Evolutionary conservation across 2,113 vertebrate species (phyloP).

Genomic region (Rhinolophus sinicus): DNA sequence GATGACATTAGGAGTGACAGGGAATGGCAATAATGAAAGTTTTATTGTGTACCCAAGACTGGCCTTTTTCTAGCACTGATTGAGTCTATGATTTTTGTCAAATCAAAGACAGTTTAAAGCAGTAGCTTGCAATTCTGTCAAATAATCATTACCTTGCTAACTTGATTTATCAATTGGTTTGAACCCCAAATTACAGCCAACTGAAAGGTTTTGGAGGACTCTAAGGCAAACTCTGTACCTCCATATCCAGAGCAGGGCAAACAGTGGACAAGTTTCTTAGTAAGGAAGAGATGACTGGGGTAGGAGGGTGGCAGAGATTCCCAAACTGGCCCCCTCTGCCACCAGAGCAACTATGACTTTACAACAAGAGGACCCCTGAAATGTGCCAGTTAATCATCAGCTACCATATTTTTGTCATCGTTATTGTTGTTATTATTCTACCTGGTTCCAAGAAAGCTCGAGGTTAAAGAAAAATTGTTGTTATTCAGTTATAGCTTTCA

Average conservation of each 20-base stretch:
- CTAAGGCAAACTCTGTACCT: not conserved
- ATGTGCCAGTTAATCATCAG: not conserved
- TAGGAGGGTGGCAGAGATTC: not conserved
- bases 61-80: not conserved
- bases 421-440: not conserved
- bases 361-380: not conserved
- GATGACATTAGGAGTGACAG: not conserved
- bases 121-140: not conserved
- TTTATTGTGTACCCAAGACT: not conserved
- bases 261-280: not conserved
- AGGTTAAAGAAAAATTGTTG: not conserved
- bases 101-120: slow-evolving; percentile 22
- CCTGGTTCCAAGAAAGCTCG: not conserved
- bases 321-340: not conserved
- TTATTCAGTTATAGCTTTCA: not conserved
- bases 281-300: not conserved
- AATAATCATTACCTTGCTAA: not conserved
- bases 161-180: not conserved
- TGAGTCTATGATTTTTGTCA: not conserved
- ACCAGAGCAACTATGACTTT: not conserved
- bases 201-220: not conserved
- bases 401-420: not conserved
- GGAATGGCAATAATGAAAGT: not conserved
- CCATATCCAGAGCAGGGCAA: not conserved
- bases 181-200: not conserved